Evolutionary conservation across 2,888 invertebrate species (phyloP).

Genomic region (Cecidostiba fungosa): DNA sequence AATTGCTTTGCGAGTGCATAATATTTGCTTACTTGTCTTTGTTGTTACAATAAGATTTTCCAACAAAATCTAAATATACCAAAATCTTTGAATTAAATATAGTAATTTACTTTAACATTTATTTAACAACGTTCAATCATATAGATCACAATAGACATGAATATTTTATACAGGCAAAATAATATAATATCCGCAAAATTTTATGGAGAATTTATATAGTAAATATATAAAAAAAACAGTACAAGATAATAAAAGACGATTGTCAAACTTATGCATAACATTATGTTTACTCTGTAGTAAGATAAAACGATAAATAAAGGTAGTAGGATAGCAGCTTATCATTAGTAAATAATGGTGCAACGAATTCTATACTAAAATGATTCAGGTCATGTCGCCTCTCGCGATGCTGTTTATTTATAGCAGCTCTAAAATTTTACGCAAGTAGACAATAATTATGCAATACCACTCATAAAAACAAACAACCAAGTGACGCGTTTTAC

Average conservation of each 20-base stretch:
- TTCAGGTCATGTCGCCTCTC: constrained; percentile 4
- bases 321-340: constrained; percentile 3
- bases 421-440: not conserved
- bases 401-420: not conserved
- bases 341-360: constrained; percentile 6
- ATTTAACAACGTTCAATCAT: no score
- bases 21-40: no score
- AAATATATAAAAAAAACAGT: not conserved
- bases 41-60: no score
- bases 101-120: no score
- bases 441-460: not conserved
- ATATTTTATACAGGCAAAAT: no score
- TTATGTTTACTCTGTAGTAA: not conserved
- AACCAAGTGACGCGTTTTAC: not conserved
- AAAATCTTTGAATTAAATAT: no score
- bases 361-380: not conserved
- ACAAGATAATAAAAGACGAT: not conserved
- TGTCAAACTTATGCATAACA: not conserved
- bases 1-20: no score
- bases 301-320: constrained; percentile 6
- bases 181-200: no score
- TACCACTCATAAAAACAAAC: not conserved
- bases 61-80: no score
- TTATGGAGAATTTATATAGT: not conserved
- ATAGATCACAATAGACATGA: no score